Conservation (phyloP, 2,888 invertebrate genomes). For the Lamellibrachia columna region DNA sequence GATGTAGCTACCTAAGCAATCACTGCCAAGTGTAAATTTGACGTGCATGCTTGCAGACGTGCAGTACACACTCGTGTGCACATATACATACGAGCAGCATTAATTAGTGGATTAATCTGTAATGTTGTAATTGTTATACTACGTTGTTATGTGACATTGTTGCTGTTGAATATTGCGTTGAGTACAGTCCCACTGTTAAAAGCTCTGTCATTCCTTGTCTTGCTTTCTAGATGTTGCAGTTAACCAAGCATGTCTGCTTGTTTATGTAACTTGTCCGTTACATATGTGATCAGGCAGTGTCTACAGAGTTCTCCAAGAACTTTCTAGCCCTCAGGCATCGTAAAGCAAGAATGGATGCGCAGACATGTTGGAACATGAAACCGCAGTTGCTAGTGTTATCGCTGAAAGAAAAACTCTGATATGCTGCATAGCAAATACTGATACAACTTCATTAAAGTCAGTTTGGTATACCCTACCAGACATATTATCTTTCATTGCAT, state of each 20-base stretch:
- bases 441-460: not conserved
- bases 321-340: not conserved
- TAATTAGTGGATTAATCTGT: not conserved
- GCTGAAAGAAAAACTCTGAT: not conserved
- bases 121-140: not conserved
- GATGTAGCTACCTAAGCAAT: not conserved
- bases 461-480: not conserved
- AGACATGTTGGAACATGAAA: not conserved
- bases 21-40: not conserved
- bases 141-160: not conserved
- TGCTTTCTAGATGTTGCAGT: not conserved
- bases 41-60: not conserved
- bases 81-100: not conserved
- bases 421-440: not conserved
- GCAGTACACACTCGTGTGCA: not conserved
- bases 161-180: not conserved
- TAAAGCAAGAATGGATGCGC: not conserved
- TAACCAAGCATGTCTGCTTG: not conserved
- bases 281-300: not conserved
- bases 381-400: not conserved
- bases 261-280: not conserved
- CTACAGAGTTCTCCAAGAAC: not conserved
- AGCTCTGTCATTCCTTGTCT: constrained; percentile 3
- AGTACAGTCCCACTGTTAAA: not conserved
- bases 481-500: not conserved